phyloP scores from a whole-genome alignment of 2,888 invertebrate species.

The Lycaena phlaeas region DNA sequence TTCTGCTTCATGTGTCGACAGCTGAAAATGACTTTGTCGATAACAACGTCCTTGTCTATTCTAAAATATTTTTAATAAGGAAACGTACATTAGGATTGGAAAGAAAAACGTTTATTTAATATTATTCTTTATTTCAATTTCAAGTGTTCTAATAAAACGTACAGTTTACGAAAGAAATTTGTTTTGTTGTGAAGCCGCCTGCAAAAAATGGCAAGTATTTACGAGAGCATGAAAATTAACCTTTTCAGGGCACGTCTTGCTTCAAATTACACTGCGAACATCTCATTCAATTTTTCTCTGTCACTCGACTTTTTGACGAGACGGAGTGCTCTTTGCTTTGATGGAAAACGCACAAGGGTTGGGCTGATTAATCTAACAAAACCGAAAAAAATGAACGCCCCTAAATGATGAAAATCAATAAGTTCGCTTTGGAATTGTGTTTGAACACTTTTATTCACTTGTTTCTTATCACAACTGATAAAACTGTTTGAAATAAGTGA shows the following conservation, averaged over 20 bases:
- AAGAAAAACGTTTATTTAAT: no score
- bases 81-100: no score
- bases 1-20: no score
- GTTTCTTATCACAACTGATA: no score
- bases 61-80: no score
- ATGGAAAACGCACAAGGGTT: constrained; percentile 47
- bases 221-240: neutral
- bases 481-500: no score
- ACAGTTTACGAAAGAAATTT: no score
- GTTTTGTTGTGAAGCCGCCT: neutral
- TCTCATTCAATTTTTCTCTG: constrained; percentile 50
- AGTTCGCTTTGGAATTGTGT: neutral
- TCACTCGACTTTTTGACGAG: constrained; percentile 47
- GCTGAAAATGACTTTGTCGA: no score
- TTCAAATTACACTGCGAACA: constrained; percentile 17
- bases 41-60: no score
- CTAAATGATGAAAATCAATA: constrained; percentile 14
- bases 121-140: no score
- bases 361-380: constrained; percentile 54
- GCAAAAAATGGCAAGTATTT: neutral
- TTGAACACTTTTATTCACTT: neutral
- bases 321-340: constrained; percentile 45
- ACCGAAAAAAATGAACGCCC: constrained; percentile 45
- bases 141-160: no score
- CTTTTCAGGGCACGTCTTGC: constrained; percentile 3